These are phyloP conservation scores for Bufotes viridis DNA, from an alignment of 2,797 vertebrate genomes.

Conservation along the genomic window DNA sequence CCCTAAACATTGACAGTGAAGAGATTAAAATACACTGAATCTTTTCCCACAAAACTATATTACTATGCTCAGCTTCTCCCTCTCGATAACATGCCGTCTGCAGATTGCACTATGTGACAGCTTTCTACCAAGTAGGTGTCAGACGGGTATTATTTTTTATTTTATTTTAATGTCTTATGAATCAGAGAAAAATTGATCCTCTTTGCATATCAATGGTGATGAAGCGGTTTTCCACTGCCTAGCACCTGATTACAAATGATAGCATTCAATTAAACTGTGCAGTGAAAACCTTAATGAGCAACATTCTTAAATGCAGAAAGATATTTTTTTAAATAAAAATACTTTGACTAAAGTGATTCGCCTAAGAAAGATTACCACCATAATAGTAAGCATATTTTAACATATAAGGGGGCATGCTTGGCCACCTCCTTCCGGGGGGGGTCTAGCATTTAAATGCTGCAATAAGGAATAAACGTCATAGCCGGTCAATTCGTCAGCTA, in stretches of 20 bases:
- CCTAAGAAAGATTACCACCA: neutral
- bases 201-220: conserved; percentile 5
- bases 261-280: conserved; percentile 13
- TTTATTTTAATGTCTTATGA: neutral
- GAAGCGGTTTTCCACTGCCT: neutral
- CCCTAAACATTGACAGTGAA: too few relatives aligned
- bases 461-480: too few relatives aligned
- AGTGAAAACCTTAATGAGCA: neutral
- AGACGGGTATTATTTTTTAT: neutral
- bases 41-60: too few relatives aligned
- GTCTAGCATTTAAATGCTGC: too few relatives aligned
- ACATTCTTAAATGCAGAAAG: neutral
- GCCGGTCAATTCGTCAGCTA: too few relatives aligned
- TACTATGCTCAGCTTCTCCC: too few relatives aligned
- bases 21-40: too few relatives aligned
- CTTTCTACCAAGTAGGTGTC: too few relatives aligned
- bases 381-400: neutral
- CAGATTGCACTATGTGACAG: neutral
- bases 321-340: neutral
- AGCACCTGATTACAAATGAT: conserved; percentile 31
- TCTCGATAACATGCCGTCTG: too few relatives aligned
- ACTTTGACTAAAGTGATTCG: neutral
- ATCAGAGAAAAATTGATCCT: neutral
- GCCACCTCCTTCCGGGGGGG: too few relatives aligned
- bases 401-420: too few relatives aligned